Conservation (phyloP, 2,888 invertebrate genomes). For the Hedya salicella region DNA sequence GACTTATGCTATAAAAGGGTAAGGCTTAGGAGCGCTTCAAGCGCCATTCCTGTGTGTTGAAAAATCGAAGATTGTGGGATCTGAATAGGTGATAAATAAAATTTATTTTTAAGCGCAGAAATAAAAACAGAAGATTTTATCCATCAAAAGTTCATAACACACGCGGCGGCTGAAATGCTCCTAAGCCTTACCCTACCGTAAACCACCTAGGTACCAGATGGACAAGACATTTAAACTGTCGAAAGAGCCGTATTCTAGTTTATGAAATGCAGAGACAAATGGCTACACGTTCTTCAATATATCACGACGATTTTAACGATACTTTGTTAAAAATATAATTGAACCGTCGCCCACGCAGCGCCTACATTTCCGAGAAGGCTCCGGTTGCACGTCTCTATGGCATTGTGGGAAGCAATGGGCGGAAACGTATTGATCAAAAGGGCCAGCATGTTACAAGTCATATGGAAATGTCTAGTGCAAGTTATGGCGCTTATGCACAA, state of each 20-base stretch:
- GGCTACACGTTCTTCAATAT: conserved; percentile 23
- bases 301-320: conserved; percentile 50
- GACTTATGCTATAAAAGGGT: no score
- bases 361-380: conserved; percentile 78
- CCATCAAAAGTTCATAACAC: no score
- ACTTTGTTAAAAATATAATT: conserved; percentile 72
- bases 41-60: no score
- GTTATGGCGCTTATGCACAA: background rate
- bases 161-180: no score
- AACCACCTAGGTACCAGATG: no score
- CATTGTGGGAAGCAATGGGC: conserved; percentile 79
- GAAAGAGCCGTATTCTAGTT: background rate
- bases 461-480: background rate
- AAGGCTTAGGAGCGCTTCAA: no score
- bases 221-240: background rate
- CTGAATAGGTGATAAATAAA: no score
- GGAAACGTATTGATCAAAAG: conserved; percentile 60
- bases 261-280: conserved; percentile 13
- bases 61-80: no score
- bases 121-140: no score
- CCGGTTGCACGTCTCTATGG: conserved; percentile 60
- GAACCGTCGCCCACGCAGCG: conserved; percentile 68
- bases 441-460: conserved; percentile 31
- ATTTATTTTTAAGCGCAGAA: no score
- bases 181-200: no score